Base-by-base conservation (phyloP, 2,113 vertebrate species). In the Coturnix japonica region DNA sequence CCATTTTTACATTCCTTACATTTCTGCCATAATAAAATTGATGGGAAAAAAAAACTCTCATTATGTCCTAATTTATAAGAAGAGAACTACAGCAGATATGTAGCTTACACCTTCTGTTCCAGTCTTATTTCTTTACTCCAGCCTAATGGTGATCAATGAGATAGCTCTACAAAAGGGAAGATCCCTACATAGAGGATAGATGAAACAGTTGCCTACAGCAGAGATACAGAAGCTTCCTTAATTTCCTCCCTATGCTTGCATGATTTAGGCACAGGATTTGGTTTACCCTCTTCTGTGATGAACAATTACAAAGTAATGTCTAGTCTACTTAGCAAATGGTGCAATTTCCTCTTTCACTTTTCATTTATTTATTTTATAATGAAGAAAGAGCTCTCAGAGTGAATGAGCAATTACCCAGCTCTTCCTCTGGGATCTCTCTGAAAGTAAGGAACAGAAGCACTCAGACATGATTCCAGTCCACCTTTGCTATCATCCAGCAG, bases 291-390 rank as follows among this genome's bases (percentile, higher is more conserved):
- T 89, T 74, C 67, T 86, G 39, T 84, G n/a, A 37, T 75, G 73
- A 92, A 78, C 47, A 87, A 57, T 78, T 89, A 82, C 26, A 39
- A 92, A 65, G 65, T 51, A 91, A 82, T 0, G 2, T 89, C 82
- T 93, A 33, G 75, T 57, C 87, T 91, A 12, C 81, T 83, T 78
- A 61, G 81, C 51, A 92, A 95, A 91, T 60, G 69, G 67, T 85
- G 75, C 66, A 47, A 90, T 96, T 94, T 94, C 70, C 78, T 66
- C 54, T 91, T 90, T 91, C 59, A 72, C 72, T 88, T 95, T 76
- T 93, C 79, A 86, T 94, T 91, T 95, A 92, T 95, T 96, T 95
- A 90, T 92, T 94, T 89, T 65, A 72, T 79, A 94, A 89, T 56
- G 60, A 95, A 91, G 91, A 90, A 72, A 77, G 63, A 72, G 85